These are phyloP conservation scores for Syncerus caffer DNA, from an alignment of 2,797 vertebrate species.

Conservation along the genomic window DNA sequence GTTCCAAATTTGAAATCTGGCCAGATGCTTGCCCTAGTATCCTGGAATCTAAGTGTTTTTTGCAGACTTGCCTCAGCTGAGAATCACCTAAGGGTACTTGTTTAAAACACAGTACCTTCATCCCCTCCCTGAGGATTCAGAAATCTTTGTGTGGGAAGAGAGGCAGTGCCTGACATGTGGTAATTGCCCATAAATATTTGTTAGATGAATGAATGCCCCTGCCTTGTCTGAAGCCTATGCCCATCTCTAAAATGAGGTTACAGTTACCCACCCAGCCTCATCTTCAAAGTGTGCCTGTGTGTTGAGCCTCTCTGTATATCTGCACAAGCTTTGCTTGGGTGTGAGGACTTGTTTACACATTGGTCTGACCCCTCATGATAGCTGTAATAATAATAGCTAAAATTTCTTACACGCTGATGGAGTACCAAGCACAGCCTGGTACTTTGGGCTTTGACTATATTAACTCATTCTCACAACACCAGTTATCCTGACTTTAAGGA, in stretches of 20 bases:
- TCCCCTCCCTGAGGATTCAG: background rate
- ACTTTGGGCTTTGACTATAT: conserved; percentile 5
- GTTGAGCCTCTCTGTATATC: background rate
- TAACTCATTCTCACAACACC: conserved; percentile 43
- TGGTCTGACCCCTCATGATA: conserved; percentile 35
- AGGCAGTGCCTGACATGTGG: background rate
- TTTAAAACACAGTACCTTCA: background rate
- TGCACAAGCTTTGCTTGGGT: background rate
- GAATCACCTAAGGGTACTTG: background rate
- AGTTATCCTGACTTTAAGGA: conserved; percentile 44
- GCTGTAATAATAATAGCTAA: conserved; percentile 65
- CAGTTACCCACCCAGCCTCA: background rate
- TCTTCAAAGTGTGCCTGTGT: background rate
- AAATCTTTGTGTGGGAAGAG: background rate
- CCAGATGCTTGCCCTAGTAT: background rate
- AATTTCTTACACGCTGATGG: conserved; percentile 44
- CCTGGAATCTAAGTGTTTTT: conserved; percentile 12
- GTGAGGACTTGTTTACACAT: conserved; percentile 27
- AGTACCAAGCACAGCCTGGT: background rate
- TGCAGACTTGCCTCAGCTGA: background rate
- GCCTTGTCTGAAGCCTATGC: background rate
- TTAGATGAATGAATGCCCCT: background rate
- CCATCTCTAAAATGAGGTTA: conserved; percentile 32
- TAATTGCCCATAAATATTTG: background rate
- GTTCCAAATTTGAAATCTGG: background rate